These are phyloP conservation scores for Aldrovandia affinis DNA, from an alignment of 2,797 vertebrate species.

Conservation along the genomic window DNA sequence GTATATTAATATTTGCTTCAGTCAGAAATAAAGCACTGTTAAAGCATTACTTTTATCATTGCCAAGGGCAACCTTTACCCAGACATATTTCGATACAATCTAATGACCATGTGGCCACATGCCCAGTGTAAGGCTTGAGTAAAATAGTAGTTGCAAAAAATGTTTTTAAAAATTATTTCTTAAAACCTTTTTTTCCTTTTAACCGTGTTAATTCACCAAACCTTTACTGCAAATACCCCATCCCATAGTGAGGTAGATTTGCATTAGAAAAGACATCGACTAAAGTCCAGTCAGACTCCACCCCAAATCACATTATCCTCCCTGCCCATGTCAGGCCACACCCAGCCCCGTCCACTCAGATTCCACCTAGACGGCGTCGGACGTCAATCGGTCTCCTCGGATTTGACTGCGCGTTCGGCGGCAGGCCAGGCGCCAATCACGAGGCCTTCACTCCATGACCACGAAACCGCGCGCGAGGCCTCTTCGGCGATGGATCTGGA, in stretches of 20 bases:
- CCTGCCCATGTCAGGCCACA: not conserved
- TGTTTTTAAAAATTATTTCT: no score
- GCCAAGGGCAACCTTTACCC: conserved; percentile 4
- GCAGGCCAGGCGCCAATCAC: not conserved
- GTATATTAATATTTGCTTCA: not conserved
- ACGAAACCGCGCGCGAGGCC: not conserved
- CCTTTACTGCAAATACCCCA: not conserved
- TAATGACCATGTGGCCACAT: not conserved
- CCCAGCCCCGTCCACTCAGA: not conserved
- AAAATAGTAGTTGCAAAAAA: not conserved
- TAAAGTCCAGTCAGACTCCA: not conserved
- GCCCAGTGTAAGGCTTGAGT: not conserved
- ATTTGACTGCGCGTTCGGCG: not conserved
- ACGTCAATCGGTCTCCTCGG: not conserved
- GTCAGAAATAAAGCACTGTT: not conserved
- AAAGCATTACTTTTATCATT: not conserved
- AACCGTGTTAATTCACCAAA: not conserved
- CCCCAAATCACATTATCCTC: not conserved
- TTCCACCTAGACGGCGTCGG: not conserved
- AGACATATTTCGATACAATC: not conserved
- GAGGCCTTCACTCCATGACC: no score
- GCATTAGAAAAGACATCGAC: not conserved
- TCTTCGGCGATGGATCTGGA: not conserved
- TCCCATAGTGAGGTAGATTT: not conserved
- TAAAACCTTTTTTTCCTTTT: not conserved